Conservation (phyloP, 2,797 vertebrate genomes). For the Epinephelus malabaricus region DNA sequence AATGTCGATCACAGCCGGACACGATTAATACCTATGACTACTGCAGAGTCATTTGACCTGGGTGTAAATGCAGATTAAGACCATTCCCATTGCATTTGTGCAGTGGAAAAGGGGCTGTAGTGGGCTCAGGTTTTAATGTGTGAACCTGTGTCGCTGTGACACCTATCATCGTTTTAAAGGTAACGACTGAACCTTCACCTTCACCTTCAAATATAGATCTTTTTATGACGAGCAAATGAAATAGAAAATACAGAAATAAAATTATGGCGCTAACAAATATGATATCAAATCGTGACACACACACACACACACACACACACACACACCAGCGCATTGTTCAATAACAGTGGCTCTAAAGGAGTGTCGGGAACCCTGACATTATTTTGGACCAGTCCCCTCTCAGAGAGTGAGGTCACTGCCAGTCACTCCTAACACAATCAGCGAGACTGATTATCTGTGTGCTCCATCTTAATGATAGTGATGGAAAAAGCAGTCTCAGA, state of each 20-base stretch:
- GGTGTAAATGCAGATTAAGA: too few relatives aligned
- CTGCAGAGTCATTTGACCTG: too few relatives aligned
- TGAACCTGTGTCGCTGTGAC: too few relatives aligned
- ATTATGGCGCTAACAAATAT: not conserved
- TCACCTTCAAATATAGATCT: too few relatives aligned
- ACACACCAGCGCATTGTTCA: not conserved
- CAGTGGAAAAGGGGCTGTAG: too few relatives aligned
- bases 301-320: not conserved
- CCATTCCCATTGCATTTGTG: too few relatives aligned
- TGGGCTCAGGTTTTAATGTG: too few relatives aligned
- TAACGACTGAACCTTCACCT: too few relatives aligned
- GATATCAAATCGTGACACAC: not conserved
- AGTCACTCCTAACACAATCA: conserved; percentile 69
- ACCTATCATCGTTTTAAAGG: too few relatives aligned
- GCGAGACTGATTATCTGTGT: conserved; percentile 57
- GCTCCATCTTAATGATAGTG: conserved; percentile 66
- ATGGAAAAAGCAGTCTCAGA: conserved; percentile 42
- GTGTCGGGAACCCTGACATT: conserved; percentile 17
- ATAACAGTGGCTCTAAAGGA: not conserved
- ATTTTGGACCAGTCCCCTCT: conserved; percentile 43
- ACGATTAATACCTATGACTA: too few relatives aligned
- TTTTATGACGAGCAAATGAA: too few relatives aligned
- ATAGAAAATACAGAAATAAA: not conserved
- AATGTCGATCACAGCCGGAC: too few relatives aligned
- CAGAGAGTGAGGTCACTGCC: conserved; percentile 52